phyloP scores from a whole-genome alignment of 2,113 vertebrate genomes.

The Chamaea fasciata region DNA sequence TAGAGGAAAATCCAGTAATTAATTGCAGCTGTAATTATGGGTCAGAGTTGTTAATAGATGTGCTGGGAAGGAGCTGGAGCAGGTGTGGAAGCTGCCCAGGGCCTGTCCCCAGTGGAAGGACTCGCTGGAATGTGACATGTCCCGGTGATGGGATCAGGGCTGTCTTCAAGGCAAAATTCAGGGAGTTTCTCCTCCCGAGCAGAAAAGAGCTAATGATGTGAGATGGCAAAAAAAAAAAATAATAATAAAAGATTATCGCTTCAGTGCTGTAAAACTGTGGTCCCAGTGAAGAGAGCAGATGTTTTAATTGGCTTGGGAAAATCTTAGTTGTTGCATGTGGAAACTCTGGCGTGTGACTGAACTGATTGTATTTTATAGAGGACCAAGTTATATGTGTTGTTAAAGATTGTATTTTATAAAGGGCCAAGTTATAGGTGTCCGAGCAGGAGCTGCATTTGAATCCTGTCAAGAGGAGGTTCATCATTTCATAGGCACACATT shows the following conservation, averaged over 20 bases:
- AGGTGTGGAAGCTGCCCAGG: not conserved
- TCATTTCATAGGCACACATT: not conserved
- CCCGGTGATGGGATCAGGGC: not conserved
- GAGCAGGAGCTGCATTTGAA: not conserved
- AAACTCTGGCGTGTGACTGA: not conserved
- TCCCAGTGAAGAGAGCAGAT: not conserved
- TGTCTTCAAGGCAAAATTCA: not conserved
- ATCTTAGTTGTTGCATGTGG: not conserved
- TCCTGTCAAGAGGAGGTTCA: not conserved
- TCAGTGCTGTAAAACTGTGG: not conserved
- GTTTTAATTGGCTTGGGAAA: not conserved
- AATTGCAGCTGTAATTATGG: not conserved
- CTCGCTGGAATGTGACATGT: not conserved
- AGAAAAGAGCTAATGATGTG: not conserved
- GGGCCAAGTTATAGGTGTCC: not conserved
- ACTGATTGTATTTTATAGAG: not conserved
- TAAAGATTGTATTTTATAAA: too few relatives aligned
- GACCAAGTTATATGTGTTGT: too few relatives aligned
- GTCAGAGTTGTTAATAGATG: not conserved
- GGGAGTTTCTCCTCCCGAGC: not conserved
- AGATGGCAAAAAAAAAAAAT: not conserved
- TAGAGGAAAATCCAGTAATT: not conserved
- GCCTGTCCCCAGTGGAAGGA: not conserved
- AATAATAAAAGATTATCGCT: rapidly evolving
- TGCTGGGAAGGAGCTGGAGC: not conserved